Conservation (phyloP, 2,113 vertebrate genomes). For the Zeus faber region DNA sequence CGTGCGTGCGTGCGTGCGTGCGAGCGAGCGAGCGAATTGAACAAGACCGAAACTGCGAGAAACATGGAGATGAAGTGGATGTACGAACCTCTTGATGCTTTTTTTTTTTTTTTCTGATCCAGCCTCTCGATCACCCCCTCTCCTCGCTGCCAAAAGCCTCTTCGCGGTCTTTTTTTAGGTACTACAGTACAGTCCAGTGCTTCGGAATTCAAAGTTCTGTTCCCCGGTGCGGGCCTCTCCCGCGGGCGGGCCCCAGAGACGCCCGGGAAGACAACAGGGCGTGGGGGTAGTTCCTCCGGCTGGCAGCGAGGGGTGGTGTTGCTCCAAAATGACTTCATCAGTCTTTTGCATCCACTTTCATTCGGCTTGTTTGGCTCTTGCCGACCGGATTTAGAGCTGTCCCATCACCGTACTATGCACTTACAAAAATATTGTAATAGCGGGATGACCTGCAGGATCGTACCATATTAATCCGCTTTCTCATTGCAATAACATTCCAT, state of each 20-base stretch:
- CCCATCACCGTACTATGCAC: too few relatives aligned
- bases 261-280: constrained; percentile 25
- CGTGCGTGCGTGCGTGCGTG: too few relatives aligned
- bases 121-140: not conserved
- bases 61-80: constrained; percentile 23
- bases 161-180: constrained; percentile 23
- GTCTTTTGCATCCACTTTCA: constrained; percentile 8
- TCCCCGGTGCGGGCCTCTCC: too few relatives aligned
- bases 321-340: constrained; percentile 36
- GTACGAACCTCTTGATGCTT: constrained; percentile 14
- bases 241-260: constrained; percentile 24
- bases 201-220: too few relatives aligned
- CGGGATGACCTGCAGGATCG: too few relatives aligned
- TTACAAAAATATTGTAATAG: too few relatives aligned
- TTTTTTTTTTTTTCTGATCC: not conserved
- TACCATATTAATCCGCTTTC: too few relatives aligned
- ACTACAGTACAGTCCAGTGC: too few relatives aligned
- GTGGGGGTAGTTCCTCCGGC: constrained; percentile 44
- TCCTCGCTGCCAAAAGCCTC: not conserved
- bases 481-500: too few relatives aligned
- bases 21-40: constrained; percentile 20
- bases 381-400: too few relatives aligned
- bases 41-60: constrained; percentile 9
- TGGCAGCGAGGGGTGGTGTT: constrained; percentile 45
- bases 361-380: constrained; percentile 9